Conservation (phyloP, 1,140 invertebrate genomes). For the Drosophila cardini region DNA sequence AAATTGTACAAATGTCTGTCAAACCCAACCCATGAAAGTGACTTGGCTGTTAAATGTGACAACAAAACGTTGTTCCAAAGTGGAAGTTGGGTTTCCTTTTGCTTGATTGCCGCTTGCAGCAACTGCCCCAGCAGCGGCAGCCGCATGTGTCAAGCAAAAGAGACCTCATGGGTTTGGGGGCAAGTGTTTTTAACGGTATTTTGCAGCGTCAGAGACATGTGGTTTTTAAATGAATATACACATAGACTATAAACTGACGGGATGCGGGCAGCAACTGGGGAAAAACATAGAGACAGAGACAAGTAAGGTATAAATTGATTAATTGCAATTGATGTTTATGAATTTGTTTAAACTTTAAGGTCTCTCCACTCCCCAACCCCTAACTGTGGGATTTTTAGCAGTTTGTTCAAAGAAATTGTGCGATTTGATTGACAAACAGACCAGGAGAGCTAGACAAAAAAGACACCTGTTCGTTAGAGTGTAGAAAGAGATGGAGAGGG, state of each 20-base stretch:
- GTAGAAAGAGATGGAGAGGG: too few relatives aligned
- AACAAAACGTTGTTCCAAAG: conserved; percentile 7
- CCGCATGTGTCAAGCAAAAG: conserved; percentile 19
- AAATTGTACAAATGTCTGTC: conserved; percentile 18
- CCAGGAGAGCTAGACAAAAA: not conserved
- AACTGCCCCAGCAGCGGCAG: conserved; percentile 1
- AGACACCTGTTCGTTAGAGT: conserved; percentile 16
- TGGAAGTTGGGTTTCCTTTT: conserved; percentile 35
- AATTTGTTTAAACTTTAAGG: conserved; percentile 58
- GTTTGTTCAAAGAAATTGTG: conserved; percentile 13
- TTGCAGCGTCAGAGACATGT: conserved; percentile 23
- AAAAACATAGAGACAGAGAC: too few relatives aligned
- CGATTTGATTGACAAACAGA: conserved; percentile 8
- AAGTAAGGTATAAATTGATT: conserved; percentile 50
- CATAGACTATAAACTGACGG: not conserved
- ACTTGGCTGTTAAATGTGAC: conserved; percentile 13
- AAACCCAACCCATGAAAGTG: conserved; percentile 18
- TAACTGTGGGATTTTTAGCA: not conserved
- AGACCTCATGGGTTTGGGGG: conserved; percentile 11
- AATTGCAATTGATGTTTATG: conserved; percentile 76
- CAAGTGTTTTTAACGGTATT: conserved; percentile 12
- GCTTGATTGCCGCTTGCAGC: conserved; percentile 17
- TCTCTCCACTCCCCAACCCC: not conserved
- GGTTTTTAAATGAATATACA: conserved; percentile 4
- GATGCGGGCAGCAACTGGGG: not conserved